Evolutionary conservation across 2,888 invertebrate genomes (phyloP), one percentile per base, ranked within the genome.

Genomic region (Amblyjoppa proteus): DNA sequence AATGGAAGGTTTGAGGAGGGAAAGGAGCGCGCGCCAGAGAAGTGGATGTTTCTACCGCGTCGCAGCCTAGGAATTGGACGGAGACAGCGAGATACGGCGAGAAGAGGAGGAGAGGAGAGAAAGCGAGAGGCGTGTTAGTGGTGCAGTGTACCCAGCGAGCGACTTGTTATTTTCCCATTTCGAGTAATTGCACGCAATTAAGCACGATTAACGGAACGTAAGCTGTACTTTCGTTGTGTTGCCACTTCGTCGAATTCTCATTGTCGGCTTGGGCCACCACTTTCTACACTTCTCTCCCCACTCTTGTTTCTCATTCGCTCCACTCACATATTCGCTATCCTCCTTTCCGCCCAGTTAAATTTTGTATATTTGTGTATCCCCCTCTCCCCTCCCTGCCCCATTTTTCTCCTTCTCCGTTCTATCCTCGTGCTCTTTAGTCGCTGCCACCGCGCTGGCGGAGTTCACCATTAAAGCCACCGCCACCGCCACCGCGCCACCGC

Each of bases 151-250:
- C 71, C 79, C 71, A 49, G 75, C 49, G 45, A 88, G 87, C 89
- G 89, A 91, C 92, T 92, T 91, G 91, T 92, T 92, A 92, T 92
- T 93, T 92, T 91, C 90, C 90, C 92, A 92, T 93, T 93, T 92
- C 90, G 89, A 90, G 90, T 92, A 93, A 93, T 92, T 92, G 91
- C 90, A 88, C 90, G 91, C 90, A 91, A 93, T 93, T 93, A 92
- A 92, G 91, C 89, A 88, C 91, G 91, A 91, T 91, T 92, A 92
- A 91, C 92, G 89, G 89, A 88, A 87, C 87, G 89, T 88, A 89
- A 89, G 89, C 89, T 88, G 75, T 85, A 85, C 82, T 82, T 80
- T 83, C 82, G 82, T 85, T 85, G 84, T 84, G 87, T 88, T 88
- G 87, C 88, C 88, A 88, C 89, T 88, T 88, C 58, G 87, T 82